Conservation (phyloP, 2,888 invertebrate species). For the Teleiodes luculella region DNA sequence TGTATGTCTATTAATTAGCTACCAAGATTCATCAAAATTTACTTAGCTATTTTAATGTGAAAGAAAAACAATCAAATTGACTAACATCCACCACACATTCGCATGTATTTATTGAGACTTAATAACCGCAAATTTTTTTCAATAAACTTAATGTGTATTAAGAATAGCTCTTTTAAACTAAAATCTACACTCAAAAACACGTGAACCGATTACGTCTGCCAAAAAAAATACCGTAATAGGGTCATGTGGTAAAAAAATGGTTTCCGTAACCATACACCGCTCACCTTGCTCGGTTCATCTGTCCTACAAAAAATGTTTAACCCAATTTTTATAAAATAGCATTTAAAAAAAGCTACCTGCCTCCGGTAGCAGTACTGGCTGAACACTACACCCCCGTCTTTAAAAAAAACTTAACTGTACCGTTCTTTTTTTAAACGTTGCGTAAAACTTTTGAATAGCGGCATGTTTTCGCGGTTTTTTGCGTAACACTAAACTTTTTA, state of each 20-base stretch:
- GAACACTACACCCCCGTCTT: slow-evolving; percentile 38
- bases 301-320: slow-evolving; percentile 62
- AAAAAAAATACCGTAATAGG: slow-evolving; percentile 64
- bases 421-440: slow-evolving; percentile 41
- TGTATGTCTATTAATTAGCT: no score
- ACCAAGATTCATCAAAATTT: no score
- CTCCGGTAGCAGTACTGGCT: slow-evolving; percentile 52
- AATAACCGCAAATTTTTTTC: no score
- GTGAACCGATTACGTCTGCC: slow-evolving; percentile 51
- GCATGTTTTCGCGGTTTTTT: slow-evolving; percentile 57
- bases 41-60: no score
- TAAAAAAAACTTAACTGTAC: slow-evolving; percentile 53
- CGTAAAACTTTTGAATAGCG: slow-evolving; percentile 32
- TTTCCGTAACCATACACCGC: slow-evolving; percentile 74
- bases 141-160: no score
- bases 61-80: no score
- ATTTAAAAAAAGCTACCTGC: slow-evolving; percentile 67
- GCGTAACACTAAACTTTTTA: slow-evolving; percentile 46
- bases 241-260: slow-evolving; percentile 59
- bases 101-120: no score
- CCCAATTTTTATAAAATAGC: slow-evolving; percentile 64
- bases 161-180: neutral
- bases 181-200: slow-evolving; percentile 36
- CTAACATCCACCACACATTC: no score
- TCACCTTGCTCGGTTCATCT: slow-evolving; percentile 69